Evolutionary conservation across 2,888 invertebrate species (phyloP).

Genomic region (Agrotis clavis): DNA sequence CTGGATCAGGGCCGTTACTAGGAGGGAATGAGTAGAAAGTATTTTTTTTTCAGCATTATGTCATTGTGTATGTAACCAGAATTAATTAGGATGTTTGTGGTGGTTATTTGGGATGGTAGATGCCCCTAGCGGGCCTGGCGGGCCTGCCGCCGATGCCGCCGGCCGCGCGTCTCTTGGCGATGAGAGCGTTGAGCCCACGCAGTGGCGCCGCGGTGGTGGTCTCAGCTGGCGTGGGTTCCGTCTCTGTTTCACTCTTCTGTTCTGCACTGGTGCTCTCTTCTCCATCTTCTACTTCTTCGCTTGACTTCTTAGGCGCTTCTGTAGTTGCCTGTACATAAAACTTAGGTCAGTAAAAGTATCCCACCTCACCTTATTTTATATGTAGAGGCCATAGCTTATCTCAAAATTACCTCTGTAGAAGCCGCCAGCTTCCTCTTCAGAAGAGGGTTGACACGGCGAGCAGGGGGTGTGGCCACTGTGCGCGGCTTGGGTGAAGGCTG

Average conservation of each 20-base stretch:
- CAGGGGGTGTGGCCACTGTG: constrained; percentile 87
- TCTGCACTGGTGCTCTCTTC: constrained; percentile 86
- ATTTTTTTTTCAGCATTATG: constrained; percentile 64
- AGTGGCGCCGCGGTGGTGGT: constrained; percentile 91
- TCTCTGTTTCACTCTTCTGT: constrained; percentile 81
- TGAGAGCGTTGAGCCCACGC: constrained; percentile 92
- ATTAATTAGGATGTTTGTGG: constrained; percentile 39
- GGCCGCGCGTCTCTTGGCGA: constrained; percentile 93
- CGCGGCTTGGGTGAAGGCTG: constrained; percentile 88
- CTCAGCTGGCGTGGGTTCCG: constrained; percentile 80
- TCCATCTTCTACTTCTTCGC: constrained; percentile 84
- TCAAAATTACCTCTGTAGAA: constrained; percentile 81
- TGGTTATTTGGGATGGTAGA: constrained; percentile 73
- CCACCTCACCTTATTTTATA: neutral
- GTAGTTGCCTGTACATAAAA: constrained; percentile 78
- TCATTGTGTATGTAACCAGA: constrained; percentile 62
- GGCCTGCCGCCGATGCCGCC: constrained; percentile 81
- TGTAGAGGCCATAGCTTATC: neutral
- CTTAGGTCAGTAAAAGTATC: constrained; percentile 1
- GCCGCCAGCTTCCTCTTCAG: constrained; percentile 88
- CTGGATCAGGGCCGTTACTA: constrained; percentile 19
- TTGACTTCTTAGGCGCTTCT: constrained; percentile 83
- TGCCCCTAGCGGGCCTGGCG: constrained; percentile 79
- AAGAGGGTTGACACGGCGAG: constrained; percentile 90
- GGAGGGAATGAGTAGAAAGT: constrained; percentile 6